phyloP scores from a whole-genome alignment of 2,888 invertebrate species.

The Candidula unifasciata region DNA sequence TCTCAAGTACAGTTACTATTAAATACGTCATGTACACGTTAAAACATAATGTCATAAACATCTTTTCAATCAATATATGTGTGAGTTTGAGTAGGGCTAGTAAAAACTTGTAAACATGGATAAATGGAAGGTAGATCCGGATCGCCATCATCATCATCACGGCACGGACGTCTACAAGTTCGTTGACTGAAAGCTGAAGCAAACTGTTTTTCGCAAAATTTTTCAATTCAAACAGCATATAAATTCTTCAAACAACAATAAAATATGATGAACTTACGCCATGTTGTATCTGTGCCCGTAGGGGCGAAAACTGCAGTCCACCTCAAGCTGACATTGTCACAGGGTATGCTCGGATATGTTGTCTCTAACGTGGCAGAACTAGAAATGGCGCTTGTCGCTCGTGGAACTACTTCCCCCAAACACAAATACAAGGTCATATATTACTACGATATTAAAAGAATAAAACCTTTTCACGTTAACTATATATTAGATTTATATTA shows the following conservation, averaged over 20 bases:
- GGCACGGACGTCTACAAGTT: neutral
- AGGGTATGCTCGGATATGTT: neutral
- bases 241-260: neutral
- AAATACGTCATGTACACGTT: too few relatives aligned
- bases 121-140: too few relatives aligned
- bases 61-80: too few relatives aligned
- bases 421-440: slow-evolving; percentile 2
- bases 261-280: slow-evolving; percentile 65
- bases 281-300: slow-evolving; percentile 62
- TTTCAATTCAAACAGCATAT: neutral
- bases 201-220: too few relatives aligned
- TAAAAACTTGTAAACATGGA: too few relatives aligned
- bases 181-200: neutral
- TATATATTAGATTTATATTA: neutral
- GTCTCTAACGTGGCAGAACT: slow-evolving; percentile 6
- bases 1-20: too few relatives aligned
- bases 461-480: neutral
- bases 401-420: neutral
- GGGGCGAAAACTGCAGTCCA: slow-evolving; percentile 45
- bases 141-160: neutral
- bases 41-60: too few relatives aligned
- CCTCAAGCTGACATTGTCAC: slow-evolving; percentile 54
- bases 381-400: neutral
- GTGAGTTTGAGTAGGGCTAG: too few relatives aligned
- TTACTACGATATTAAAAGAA: neutral